Conservation (phyloP, 2,113 vertebrate genomes). For the Corydoras maculifer region DNA sequence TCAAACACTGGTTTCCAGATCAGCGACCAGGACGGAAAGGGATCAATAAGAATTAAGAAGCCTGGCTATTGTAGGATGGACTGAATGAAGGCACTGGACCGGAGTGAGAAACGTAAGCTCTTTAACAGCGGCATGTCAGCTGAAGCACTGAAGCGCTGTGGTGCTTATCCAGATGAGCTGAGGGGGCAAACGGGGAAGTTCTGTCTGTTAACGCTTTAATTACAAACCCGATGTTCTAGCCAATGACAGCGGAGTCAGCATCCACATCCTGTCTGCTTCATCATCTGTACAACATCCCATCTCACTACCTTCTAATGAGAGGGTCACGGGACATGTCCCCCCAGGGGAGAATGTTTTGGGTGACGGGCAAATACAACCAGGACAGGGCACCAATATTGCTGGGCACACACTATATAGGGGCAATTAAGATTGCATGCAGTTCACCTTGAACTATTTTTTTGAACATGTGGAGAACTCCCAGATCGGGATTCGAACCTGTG, state of each 20-base stretch:
- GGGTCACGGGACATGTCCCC: too few species aligned
- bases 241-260: conserved; percentile 1
- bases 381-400: too few species aligned
- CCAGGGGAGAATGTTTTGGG: too few species aligned
- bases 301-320: not conserved
- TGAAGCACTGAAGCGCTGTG: conserved; percentile 14
- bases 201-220: conserved; percentile 37
- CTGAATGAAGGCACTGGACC: conserved; percentile 2
- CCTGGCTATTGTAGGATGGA: not conserved
- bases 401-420: too few species aligned
- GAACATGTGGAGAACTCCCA: too few species aligned
- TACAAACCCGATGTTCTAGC: conserved; percentile 18
- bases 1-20: not conserved
- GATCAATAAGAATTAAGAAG: not conserved
- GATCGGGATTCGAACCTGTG: too few species aligned
- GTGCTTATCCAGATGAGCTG: conserved; percentile 19
- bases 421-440: too few species aligned
- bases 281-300: not conserved
- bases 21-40: conserved; percentile 1
- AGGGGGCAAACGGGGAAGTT: not conserved
- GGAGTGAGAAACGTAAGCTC: conserved; percentile 9
- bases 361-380: too few species aligned
- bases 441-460: too few species aligned
- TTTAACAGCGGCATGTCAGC: not conserved
- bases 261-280: not conserved